Evolutionary conservation across 2,797 vertebrate genomes (phyloP), one percentile per base, ranked within the genome.

Genomic region (Sparidentex hasta): DNA sequence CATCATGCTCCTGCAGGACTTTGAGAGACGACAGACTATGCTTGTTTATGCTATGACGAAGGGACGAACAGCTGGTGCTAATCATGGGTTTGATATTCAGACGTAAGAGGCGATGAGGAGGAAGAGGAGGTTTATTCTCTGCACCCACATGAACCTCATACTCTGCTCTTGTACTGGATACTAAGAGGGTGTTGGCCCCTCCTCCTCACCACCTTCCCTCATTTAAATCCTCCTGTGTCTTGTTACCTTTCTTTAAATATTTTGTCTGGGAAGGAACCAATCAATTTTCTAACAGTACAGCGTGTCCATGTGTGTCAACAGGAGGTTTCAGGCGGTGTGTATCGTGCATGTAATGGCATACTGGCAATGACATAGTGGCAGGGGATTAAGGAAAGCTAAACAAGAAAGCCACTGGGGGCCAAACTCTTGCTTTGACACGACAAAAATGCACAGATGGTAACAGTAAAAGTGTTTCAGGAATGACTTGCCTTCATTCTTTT

Each of bases 261-360:
- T 95, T 94, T 93, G 94, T 95, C 94, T 94, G 84, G 80, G 86
- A 90, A 89, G 87, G 91, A 95, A 92, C 90, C 88, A 90, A 94
- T 94, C 87, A 87, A 89, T 94, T 94, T 92, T 83, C 87, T 89
- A 88, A 85, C 65, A 79, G 54, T 70, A 47, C 50, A 80, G 78
- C 76, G 61, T 82, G 81, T 88, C 82, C 87, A 67, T 84, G 69
- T 81, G 66, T 90, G 70, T 76, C 70, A 78, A 82, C 64, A 21
- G 38, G 27, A 52, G 38, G 54, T 77, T 81, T 74, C 50, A 64
- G 63, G 54, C 57, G 5, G 29, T 47, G 62, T 63, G 68, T 87
- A 73, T 76, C 71, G 79, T 83, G 89, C 65, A 66, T 79, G 62
- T 61, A 70, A 80, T 54, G 64, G 20, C 69, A 71, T 17, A 13